A percentile compares a stretch with the other conserved stretches of the same genome.
Evolutionary conservation across 1,140 invertebrate genomes (phyloP).

Genomic region (Zaprionus kolodkinae): DNA sequence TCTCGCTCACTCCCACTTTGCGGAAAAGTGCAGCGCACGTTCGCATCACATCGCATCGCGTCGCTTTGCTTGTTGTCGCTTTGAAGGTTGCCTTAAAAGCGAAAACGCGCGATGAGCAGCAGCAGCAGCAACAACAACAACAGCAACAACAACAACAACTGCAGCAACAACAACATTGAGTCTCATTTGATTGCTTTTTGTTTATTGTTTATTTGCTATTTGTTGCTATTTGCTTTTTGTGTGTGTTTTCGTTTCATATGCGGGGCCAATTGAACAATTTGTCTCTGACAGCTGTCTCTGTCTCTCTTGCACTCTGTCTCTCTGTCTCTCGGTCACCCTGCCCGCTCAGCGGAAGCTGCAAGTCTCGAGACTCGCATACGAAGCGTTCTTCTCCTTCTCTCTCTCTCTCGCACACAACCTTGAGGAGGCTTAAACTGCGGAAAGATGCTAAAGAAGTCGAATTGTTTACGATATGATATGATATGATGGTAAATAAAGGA

Average conservation of each 20-base stretch:
- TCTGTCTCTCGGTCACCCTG: background rate
- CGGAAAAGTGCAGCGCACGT: constrained; percentile 78
- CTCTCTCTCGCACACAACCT: background rate
- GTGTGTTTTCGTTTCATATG: constrained; percentile 52
- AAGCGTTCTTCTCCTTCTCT: background rate
- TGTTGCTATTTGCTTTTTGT: constrained; percentile 37
- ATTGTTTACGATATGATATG: background rate
- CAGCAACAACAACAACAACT: constrained; percentile 10
- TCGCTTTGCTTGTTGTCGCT: constrained; percentile 19
- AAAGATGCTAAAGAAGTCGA: background rate
- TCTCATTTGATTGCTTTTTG: constrained; percentile 45
- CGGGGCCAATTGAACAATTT: constrained; percentile 67
- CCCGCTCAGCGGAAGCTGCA: constrained; percentile 1
- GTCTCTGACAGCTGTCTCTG: constrained; percentile 44
- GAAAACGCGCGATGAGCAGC: constrained; percentile 50
- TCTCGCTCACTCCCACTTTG: constrained; percentile 56
- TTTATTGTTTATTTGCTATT: constrained; percentile 22
- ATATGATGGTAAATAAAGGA: background rate
- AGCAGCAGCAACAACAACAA: constrained; percentile 27
- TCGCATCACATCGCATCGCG: constrained; percentile 45
- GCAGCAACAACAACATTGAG: constrained; percentile 43
- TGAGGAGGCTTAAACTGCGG: background rate
- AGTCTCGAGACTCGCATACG: background rate
- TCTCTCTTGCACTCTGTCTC: background rate
- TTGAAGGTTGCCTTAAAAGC: constrained; percentile 70